Base-by-base conservation (phyloP, 2,113 vertebrate species). In the Oenanthe melanoleuca region DNA sequence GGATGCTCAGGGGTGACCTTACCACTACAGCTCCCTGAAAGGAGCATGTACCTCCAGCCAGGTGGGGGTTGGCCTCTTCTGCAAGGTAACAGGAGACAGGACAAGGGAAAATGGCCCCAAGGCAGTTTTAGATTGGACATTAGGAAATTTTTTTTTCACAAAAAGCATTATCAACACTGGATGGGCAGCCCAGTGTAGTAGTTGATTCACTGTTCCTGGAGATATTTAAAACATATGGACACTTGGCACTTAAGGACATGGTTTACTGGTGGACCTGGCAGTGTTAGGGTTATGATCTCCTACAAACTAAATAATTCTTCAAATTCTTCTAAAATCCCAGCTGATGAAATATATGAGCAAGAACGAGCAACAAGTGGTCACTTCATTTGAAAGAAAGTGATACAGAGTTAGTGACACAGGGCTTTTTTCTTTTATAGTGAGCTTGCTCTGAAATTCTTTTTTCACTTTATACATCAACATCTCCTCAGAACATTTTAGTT, bases 31-130 rank as follows among this genome's bases (percentile, higher is more conserved):
- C 40, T 1, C 9, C 19, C 8, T 14, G 49, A 31, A 40, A 55
- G 25, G 12, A 50, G 19, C 1, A 0, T n/a, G 14, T 2, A 45
- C 23, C 50, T 26, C 50, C 50, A 52, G 6, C 24, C 6, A n/a
- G 37, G 50, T 38, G 28, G 16, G 6, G 5, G 4, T 11, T 4
- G 7, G 9, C 2, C 20, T 71, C 44, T 71, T 57, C 28, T n/a
- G 19, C 11, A 28, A 59, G 5, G 14, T 22, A 59, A 57, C 9
- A n/a, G 22, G 23, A 24, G 18, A 52, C 5, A 45, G 20, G 8
- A 52, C 14, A 65, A 52, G 33, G 6, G 5, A 11, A 90, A 71
- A 65, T 4, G 10, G 16, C 24, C 14, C 17, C 33, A 79, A n/a
- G 17, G 25, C 18, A 64, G 11, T 38, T 59, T 59, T 38, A 34